These are phyloP conservation scores for Balaenoptera acutorostrata DNA, from an alignment of 2,113 vertebrate species.

Conservation along the genomic window DNA sequence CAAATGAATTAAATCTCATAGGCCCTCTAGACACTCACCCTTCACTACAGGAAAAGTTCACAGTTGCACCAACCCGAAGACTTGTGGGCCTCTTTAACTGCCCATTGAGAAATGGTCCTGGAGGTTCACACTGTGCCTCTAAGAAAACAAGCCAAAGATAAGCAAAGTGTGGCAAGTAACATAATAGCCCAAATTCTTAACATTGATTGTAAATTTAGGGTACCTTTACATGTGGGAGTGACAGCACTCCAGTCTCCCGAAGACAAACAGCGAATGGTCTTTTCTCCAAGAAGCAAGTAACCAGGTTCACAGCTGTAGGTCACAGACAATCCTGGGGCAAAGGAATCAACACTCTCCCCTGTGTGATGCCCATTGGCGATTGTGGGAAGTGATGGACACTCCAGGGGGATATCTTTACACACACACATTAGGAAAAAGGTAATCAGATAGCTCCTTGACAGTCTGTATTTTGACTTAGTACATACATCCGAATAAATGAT, in stretches of 20 bases:
- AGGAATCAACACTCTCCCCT: not conserved
- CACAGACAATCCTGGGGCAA: conserved; percentile 69
- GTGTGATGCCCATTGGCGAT: conserved; percentile 65
- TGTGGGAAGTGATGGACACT: conserved; percentile 41
- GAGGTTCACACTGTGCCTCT: conserved; percentile 55
- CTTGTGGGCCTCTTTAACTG: not conserved
- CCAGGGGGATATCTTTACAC: conserved; percentile 32
- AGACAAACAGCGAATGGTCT: conserved; percentile 66
- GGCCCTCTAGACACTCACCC: conserved; percentile 59
- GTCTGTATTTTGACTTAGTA: not conserved
- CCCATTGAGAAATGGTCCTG: conserved; percentile 44
- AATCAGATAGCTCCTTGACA: conserved; percentile 4
- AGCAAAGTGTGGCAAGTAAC: not conserved
- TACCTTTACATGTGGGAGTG: conserved; percentile 75
- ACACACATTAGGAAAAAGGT: not conserved
- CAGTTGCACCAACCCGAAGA: conserved; percentile 1
- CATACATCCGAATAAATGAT: not conserved
- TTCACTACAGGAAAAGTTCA: conserved; percentile 49
- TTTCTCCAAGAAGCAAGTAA: conserved; percentile 67
- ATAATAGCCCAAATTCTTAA: not conserved
- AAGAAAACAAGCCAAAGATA: not conserved
- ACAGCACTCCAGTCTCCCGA: conserved; percentile 74
- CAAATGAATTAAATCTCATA: not conserved
- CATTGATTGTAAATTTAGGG: not conserved
- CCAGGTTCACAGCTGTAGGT: conserved; percentile 74